Evolutionary conservation across 2,888 invertebrate genomes (phyloP), one percentile per base, ranked within the genome.

Genomic region (Tyria jacobaeae): DNA sequence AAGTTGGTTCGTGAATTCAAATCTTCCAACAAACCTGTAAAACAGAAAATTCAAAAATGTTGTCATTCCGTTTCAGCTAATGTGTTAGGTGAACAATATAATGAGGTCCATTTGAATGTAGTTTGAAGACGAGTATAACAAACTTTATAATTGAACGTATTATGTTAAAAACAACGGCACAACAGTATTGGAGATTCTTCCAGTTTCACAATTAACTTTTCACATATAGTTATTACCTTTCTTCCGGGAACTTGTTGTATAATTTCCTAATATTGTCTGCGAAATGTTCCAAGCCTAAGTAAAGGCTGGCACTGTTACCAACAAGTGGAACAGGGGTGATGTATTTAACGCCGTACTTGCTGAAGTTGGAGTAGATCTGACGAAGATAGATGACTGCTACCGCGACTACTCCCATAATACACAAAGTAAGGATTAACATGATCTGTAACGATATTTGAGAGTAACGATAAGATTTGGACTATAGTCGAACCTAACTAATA

Each of bases 271-370:
- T 44, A 44, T 44, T 17, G 10, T n/a, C n/a, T n/a, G 41, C 41
- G 4, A 44, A 44, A 21, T 44, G 41, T 21, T 44, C 41, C 9
- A 44, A 44, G 21, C 41, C 41, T 17, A 44, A 21, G 9, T 21
- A 44, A 17, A 21, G 41, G 17, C 3, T 44, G 41, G 17, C 41
- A 1, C 66, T 25, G 37, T 73, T 57, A 0, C 71, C 75, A 3
- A 73, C 60, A 17, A 69, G 31, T 0, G 75, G 73, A 0, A 74
- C 25, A 2, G 50, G 10, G 5, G 75, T 69, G 12, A 51, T 37
- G 41, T 74, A 61, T 31, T 66, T 74, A 31, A 73, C 49, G 0
- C 71, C 73, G 9, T 34, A 14, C 14, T 54, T 65, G 1, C 60
- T 55, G 2, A 74, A 31, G 17, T 34, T 58, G 2, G 71, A 52